Evolutionary conservation across 53 echinoderm and acorn worm species (phyloP).

Genomic region (Henricia sp.): DNA sequence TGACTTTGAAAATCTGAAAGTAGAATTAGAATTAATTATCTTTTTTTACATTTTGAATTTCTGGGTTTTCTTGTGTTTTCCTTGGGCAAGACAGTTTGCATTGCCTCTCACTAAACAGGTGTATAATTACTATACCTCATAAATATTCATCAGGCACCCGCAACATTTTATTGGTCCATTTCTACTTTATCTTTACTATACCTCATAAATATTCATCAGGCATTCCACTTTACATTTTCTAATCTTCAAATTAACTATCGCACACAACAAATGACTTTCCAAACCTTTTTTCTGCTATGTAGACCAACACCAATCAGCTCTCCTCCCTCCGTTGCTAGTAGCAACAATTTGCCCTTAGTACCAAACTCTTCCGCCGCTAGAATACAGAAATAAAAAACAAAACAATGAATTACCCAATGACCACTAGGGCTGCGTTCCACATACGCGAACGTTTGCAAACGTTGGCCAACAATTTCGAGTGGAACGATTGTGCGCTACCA

Average conservation of each 20-base stretch:
- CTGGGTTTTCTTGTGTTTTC: not conserved
- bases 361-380: conserved; percentile 83
- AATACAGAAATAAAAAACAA: not conserved
- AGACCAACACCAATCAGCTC: conserved; percentile 82
- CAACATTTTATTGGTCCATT: no score
- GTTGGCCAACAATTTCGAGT: no score
- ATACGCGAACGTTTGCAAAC: no score
- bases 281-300: conserved; percentile 85
- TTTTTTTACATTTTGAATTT: not conserved
- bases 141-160: not conserved
- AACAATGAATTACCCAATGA: not conserved
- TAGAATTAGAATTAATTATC: not conserved
- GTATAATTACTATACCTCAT: no score
- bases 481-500: no score
- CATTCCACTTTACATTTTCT: no score
- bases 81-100: not conserved
- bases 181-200: not conserved
- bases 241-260: not conserved
- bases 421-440: not conserved
- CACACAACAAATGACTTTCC: no score
- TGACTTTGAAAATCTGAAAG: conserved; percentile 76
- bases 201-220: no score
- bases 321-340: conserved; percentile 84
- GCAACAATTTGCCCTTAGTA: conserved; percentile 83
- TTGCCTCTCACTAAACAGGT: no score